phyloP scores from a whole-genome alignment of 2,113 vertebrate genomes.

The Larimichthys crocea region DNA sequence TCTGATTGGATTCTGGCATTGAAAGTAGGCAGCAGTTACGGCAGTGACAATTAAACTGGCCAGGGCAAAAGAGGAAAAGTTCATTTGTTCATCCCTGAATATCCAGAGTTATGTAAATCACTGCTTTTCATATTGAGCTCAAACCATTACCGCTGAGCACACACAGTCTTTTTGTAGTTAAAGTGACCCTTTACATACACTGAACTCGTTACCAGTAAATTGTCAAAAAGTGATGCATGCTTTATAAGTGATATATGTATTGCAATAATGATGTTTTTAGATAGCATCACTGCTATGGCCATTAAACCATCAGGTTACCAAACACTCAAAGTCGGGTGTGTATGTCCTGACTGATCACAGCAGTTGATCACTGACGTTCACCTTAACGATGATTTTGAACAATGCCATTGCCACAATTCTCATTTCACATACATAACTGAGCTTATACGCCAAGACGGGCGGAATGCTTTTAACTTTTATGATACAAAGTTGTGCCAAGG shows the following conservation, averaged over 20 bases:
- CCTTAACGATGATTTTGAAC: constrained; percentile 62
- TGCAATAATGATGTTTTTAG: not conserved
- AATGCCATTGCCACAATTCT: constrained; percentile 59
- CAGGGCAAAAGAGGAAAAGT: not conserved
- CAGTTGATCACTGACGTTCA: constrained; percentile 15
- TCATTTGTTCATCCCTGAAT: not conserved
- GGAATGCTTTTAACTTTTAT: constrained; percentile 83
- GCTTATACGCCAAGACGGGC: constrained; percentile 64
- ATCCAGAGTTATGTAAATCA: not conserved
- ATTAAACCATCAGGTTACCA: not conserved
- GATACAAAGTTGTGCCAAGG: constrained; percentile 72
- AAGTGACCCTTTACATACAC: not conserved
- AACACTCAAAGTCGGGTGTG: not conserved
- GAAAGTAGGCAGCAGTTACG: not conserved
- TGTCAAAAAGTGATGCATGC: not conserved
- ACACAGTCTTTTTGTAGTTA: not conserved
- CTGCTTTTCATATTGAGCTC: too few species aligned
- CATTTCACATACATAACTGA: constrained; percentile 65
- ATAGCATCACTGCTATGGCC: not conserved
- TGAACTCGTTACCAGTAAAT: not conserved
- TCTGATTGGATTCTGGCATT: not conserved
- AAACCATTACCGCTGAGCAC: too few species aligned
- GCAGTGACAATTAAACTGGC: not conserved
- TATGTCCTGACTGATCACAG: constrained; percentile 18
- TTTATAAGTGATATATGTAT: not conserved